These are phyloP conservation scores for Paramuricea clavata DNA, from an alignment of 92 coral and sea anemone genomes.

Conservation along the genomic window DNA sequence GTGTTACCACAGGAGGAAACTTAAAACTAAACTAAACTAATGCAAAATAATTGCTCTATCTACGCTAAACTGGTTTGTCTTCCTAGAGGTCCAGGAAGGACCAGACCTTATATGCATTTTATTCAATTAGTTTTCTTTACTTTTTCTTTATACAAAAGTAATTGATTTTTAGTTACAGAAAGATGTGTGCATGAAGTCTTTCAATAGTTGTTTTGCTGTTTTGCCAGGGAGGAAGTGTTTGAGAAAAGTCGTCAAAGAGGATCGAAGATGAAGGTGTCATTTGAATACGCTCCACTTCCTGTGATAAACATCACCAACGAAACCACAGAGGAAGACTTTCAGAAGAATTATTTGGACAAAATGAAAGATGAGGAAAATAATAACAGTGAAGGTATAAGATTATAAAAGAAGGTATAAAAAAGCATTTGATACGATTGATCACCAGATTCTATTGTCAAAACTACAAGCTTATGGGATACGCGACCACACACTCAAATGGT, in stretches of 20 bases:
- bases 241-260: conserved; percentile 76
- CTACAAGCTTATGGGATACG: no score
- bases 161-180: no score
- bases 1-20: no score
- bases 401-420: not conserved
- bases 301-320: conserved; percentile 70
- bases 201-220: not conserved
- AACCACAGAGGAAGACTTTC: conserved; percentile 53
- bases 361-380: conserved; percentile 44
- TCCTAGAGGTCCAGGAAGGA: no score
- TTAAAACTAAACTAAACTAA: no score
- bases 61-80: no score
- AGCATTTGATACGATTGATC: not conserved
- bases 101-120: not conserved
- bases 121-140: no score
- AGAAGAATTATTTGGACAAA: conserved; percentile 60
- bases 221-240: conserved; percentile 68
- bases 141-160: no score
- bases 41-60: no score
- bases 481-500: no score
- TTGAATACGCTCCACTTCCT: conserved; percentile 81
- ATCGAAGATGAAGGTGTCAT: conserved; percentile 59
- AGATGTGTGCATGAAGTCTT: no score
- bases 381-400: conserved; percentile 40
- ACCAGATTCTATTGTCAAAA: no score